Base-by-base conservation (phyloP, 2,113 vertebrate species). In the Grammomys dolichurus region DNA sequence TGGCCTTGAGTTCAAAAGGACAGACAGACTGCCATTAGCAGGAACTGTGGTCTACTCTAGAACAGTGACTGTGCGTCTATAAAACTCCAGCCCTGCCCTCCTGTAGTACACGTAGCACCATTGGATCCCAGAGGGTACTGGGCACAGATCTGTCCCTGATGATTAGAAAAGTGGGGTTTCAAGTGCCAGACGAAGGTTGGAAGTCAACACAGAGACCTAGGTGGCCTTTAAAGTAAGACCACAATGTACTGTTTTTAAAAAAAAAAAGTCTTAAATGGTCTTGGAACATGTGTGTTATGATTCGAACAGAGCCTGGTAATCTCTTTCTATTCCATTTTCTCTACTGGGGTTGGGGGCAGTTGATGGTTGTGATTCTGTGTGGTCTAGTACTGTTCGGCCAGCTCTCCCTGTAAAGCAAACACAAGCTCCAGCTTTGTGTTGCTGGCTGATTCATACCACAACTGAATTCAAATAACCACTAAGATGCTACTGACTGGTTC, bases 1-100 rank as follows among this genome's bases (percentile, higher is more conserved):
- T 54, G 26, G 78, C 26, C 12, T 81, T 96, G 90, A 78, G 70
- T 94, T 91, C 77, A 93, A 86, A 93, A 89, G 77, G 87, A 72
- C 36, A 78, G 91, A 81, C 36, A 63, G n/a, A 31, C n/a, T 72
- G 48, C 76, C 10, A 26, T 7, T 46, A 9, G 24, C 20, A 72
- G 31, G 60, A 43, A 46, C 70, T 84, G 78, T 33, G 20, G 24
- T 33, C 73, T 84, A 40, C 86, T 87, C 73, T 51, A 92, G 5
- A 84, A 84, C 16, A 92, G 26, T 51, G 48, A 92, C 56, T 43
- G 76, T 26, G 43, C 24, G 33, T 60, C 33, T 73, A 36, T 72
- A 60, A 46, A 91, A 81, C 36, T 67, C 81, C 14, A 67, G 33
- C 63, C n/a, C 70, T 13, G 6, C 87, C 22, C 11, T 69, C 60